phyloP scores from a whole-genome alignment of 2,888 invertebrate species.

The Willowsia nigromaculata region DNA sequence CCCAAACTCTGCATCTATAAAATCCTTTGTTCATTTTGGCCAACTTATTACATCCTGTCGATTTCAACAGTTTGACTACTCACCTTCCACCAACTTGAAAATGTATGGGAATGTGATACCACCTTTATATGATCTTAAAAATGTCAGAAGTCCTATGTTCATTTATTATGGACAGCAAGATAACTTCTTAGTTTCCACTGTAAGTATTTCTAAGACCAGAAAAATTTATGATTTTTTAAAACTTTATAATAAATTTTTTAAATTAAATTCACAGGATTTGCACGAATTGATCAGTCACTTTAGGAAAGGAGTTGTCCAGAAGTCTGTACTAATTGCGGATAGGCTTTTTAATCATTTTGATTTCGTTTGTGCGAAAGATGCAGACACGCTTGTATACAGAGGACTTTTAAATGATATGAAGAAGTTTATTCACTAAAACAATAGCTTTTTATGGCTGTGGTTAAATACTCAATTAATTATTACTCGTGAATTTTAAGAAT shows the following conservation, averaged over 20 bases:
- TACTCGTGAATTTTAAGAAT: too few species aligned
- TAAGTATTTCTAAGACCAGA: not conserved
- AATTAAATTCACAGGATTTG: slow-evolving; percentile 32
- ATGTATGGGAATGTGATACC: not conserved
- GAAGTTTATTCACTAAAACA: too few species aligned
- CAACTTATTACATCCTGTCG: not conserved
- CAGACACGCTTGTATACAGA: slow-evolving; percentile 18
- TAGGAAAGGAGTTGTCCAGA: not conserved
- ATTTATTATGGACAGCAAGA: slow-evolving; percentile 36
- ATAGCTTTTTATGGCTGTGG: too few species aligned
- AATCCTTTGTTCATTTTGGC: not conserved
- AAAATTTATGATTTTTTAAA: not conserved
- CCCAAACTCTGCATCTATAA: not conserved
- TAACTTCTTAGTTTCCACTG: not conserved
- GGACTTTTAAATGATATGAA: not conserved
- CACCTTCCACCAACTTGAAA: not conserved
- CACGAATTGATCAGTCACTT: not conserved
- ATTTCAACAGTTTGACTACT: slow-evolving; percentile 40
- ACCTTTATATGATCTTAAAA: not conserved
- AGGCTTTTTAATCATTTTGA: slow-evolving; percentile 13
- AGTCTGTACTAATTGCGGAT: not conserved
- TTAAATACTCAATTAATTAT: too few species aligned
- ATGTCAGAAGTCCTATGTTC: slow-evolving; percentile 13
- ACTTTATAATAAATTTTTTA: not conserved
- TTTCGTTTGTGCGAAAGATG: slow-evolving; percentile 17